These are phyloP conservation scores for Myotis myotis DNA, from an alignment of 2,797 vertebrate species.

Conservation along the genomic window DNA sequence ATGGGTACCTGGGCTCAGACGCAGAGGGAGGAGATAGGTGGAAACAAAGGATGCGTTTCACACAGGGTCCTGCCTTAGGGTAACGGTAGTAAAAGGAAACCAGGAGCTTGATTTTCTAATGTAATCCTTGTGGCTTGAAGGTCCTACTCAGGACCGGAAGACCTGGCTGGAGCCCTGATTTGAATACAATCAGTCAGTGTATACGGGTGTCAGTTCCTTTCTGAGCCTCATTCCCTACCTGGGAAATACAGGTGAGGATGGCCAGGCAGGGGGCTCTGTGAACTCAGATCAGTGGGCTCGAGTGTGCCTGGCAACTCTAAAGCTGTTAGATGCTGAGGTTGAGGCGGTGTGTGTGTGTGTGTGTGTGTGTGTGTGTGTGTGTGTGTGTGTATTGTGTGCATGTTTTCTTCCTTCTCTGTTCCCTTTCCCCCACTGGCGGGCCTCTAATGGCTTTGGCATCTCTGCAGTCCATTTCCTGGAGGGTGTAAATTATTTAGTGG, in stretches of 20 bases:
- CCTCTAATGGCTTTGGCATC: conserved; percentile 68
- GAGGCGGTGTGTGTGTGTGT: too few species aligned
- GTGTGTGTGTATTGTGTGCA: fast-evolving
- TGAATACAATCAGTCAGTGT: neutral
- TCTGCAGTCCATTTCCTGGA: conserved; percentile 67
- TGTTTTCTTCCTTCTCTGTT: neutral
- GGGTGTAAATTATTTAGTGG: conserved; percentile 82
- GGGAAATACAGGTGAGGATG: neutral
- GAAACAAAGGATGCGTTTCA: neutral
- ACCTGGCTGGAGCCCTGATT: neutral
- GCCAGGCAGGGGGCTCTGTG: fast-evolving
- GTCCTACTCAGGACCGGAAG: neutral
- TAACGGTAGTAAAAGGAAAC: neutral
- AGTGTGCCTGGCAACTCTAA: neutral
- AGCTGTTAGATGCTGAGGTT: neutral
- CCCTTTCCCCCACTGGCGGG: neutral
- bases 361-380: too few species aligned
- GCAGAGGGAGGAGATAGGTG: neutral
- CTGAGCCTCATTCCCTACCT: neutral
- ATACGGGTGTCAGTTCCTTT: neutral
- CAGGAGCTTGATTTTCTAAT: neutral
- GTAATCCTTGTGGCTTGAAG: neutral
- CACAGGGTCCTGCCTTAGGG: neutral
- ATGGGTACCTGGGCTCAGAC: neutral
- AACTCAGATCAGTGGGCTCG: neutral